Evolutionary conservation across 2,113 vertebrate genomes (phyloP).

Genomic region (Macaca nemestrina): DNA sequence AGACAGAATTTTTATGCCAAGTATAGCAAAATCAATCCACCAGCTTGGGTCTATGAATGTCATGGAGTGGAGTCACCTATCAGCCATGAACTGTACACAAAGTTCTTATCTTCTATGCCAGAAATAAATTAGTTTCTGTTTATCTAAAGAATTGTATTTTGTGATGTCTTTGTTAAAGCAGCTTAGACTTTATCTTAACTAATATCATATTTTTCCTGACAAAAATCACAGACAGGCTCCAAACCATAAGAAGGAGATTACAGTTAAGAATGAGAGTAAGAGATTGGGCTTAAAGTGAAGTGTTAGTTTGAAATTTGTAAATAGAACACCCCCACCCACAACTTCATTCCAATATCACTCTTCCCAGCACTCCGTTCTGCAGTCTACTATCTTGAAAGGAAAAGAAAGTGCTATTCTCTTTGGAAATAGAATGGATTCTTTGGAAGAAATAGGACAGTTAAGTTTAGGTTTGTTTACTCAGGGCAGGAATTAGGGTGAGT

Average conservation of each 20-base stretch:
- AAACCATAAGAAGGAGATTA: neutral
- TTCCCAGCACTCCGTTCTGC: neutral
- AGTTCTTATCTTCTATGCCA: neutral
- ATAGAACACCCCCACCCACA: neutral
- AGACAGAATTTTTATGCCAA: neutral
- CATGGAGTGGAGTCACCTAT: neutral
- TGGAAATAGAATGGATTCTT: neutral
- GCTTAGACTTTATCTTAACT: neutral
- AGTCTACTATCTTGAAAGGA: neutral
- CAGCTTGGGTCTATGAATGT: neutral
- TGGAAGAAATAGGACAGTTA: neutral
- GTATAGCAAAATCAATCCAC: neutral
- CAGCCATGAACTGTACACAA: neutral
- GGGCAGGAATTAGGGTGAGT: neutral
- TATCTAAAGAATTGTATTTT: neutral
- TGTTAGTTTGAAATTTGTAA: neutral
- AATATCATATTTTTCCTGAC: neutral
- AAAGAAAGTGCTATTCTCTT: neutral
- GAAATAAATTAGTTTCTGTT: neutral
- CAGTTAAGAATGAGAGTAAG: neutral
- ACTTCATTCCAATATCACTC: neutral
- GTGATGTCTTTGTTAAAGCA: neutral
- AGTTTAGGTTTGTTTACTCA: neutral
- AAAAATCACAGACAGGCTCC: neutral
- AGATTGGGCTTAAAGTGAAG: neutral